Evolutionary conservation across 2,888 invertebrate genomes (phyloP).

Genomic region (Sesia apiformis): DNA sequence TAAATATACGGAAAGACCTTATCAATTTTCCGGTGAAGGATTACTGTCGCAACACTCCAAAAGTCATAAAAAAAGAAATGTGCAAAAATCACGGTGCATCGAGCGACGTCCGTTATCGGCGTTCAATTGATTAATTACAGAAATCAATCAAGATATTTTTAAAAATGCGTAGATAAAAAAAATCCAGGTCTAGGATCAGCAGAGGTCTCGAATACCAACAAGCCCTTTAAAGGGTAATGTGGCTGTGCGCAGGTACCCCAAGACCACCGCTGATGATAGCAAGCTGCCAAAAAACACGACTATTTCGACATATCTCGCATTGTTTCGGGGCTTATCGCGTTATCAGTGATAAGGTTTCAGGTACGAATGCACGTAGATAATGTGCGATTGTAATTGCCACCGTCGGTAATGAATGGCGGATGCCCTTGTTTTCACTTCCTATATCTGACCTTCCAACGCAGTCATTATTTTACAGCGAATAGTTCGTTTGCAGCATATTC

Average conservation of each 20-base stretch:
- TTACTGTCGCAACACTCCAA: too few species aligned
- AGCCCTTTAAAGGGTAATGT: conserved; percentile 36
- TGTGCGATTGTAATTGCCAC: neutral
- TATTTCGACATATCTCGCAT: conserved; percentile 34
- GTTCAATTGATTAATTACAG: conserved; percentile 46
- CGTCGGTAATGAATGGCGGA: neutral
- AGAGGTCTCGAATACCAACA: conserved; percentile 75
- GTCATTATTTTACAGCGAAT: neutral
- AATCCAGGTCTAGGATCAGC: conserved; percentile 58
- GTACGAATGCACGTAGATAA: neutral
- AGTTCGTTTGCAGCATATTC: too few species aligned
- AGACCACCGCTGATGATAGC: conserved; percentile 70
- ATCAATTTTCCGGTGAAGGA: too few species aligned
- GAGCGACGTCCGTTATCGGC: conserved; percentile 4
- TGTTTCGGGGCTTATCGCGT: conserved; percentile 32
- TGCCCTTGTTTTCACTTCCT: neutral
- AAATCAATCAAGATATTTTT: conserved; percentile 60
- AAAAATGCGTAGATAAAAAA: conserved; percentile 64
- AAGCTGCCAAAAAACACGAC: conserved; percentile 39
- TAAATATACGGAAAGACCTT: too few species aligned
- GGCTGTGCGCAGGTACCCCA: conserved; percentile 57
- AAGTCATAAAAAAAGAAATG: too few species aligned
- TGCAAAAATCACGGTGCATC: neutral
- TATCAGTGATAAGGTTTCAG: conserved; percentile 44
- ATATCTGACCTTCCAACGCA: neutral